Evolutionary conservation across 2,797 vertebrate species (phyloP).

Genomic region (Craterocephalus amniculus): DNA sequence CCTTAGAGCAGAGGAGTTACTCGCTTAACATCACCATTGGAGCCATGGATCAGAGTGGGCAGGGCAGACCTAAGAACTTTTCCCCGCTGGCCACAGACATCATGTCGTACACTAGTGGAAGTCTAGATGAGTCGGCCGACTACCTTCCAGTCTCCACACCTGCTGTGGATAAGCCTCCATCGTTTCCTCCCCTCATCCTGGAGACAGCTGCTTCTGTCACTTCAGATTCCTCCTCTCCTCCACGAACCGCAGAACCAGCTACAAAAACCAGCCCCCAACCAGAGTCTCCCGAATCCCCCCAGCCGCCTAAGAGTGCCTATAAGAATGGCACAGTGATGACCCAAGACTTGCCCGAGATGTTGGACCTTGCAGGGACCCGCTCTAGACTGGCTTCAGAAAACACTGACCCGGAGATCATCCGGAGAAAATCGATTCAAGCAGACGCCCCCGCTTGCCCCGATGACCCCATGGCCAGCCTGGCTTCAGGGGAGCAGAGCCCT

Average conservation of each 20-base stretch:
- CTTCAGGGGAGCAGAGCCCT: slow-evolving; percentile 80
- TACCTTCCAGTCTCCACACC: slow-evolving; percentile 95
- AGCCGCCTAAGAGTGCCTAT: slow-evolving; percentile 85
- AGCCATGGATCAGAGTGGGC: slow-evolving; percentile 89
- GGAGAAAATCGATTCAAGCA: slow-evolving; percentile 86
- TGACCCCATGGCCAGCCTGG: slow-evolving; percentile 77
- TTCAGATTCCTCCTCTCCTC: slow-evolving; percentile 80
- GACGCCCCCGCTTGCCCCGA: slow-evolving; percentile 75
- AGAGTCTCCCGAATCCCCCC: slow-evolving; percentile 85
- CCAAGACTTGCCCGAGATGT: slow-evolving; percentile 97
- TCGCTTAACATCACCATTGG: slow-evolving; percentile 97
- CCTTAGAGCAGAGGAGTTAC: slow-evolving; percentile 97
- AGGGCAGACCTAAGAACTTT: slow-evolving; percentile 89
- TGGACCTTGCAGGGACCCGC: slow-evolving; percentile 92
- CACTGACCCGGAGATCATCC: slow-evolving; percentile 85
- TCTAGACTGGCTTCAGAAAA: slow-evolving; percentile 92
- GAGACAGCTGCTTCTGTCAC: slow-evolving; percentile 83
- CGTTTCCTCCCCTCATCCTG: slow-evolving; percentile 87
- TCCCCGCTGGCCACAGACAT: slow-evolving; percentile 96
- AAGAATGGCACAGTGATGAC: slow-evolving; percentile 93
- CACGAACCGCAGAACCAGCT: slow-evolving; percentile 59
- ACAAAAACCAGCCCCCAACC: slow-evolving; percentile 78
- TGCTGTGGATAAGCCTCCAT: slow-evolving; percentile 87
- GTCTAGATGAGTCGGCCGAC: slow-evolving; percentile 94
- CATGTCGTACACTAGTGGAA: slow-evolving; percentile 94